Percentiles rank a stretch among this genome's conserved stretches.
These are phyloP conservation scores for Selene dorsalis DNA, from an alignment of 2,797 vertebrate species.

Conservation along the genomic window DNA sequence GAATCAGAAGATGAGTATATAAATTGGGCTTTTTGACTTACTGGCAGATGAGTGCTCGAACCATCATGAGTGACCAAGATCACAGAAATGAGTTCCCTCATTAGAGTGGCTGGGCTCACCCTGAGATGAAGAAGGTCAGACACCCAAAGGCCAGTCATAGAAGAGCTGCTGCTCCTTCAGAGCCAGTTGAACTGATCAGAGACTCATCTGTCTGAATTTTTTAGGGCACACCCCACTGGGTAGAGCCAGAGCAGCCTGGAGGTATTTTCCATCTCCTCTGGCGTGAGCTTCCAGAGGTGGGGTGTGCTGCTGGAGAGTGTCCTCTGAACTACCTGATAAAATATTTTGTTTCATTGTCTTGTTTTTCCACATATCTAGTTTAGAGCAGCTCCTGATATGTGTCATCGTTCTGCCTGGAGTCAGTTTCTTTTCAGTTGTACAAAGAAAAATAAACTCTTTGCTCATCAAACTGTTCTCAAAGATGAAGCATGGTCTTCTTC, in stretches of 20 bases:
- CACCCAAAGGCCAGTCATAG: not conserved
- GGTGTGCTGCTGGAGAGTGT: not conserved
- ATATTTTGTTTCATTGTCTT: not conserved
- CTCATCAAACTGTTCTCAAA: not conserved
- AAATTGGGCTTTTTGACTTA: not conserved
- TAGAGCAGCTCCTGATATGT: not conserved
- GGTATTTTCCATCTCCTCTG: not conserved
- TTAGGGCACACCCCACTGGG: not conserved
- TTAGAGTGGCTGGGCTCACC: not conserved
- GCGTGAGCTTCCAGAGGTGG: not conserved
- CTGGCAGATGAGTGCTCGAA: no score
- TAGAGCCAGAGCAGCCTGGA: not conserved
- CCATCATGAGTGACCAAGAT: no score
- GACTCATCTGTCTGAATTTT: not conserved
- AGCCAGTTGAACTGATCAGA: not conserved
- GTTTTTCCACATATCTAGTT: not conserved
- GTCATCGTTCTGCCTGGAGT: not conserved
- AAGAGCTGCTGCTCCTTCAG: not conserved
- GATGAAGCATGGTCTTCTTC: not conserved
- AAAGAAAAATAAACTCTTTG: not conserved
- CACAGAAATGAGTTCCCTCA: no score
- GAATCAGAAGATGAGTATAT: not conserved
- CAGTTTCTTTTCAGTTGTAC: not conserved
- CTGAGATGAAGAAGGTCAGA: not conserved
- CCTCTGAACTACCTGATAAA: not conserved